These are phyloP conservation scores for Melanostoma scalare DNA, from an alignment of 2,888 invertebrate species.

Conservation along the genomic window DNA sequence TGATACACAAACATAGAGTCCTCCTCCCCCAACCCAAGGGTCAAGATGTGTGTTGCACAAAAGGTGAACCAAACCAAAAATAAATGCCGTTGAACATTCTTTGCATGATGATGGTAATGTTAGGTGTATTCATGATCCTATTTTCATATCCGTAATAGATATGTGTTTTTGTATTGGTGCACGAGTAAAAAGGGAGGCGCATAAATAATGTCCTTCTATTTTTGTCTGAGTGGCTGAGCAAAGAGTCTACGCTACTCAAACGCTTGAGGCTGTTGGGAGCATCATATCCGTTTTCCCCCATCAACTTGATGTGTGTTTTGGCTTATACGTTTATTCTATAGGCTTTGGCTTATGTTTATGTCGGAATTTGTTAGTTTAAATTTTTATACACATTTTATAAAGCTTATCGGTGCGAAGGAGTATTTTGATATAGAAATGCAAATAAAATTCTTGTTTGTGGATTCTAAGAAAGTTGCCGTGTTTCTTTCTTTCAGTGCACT, in stretches of 20 bases:
- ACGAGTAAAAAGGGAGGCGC: slow-evolving; percentile 40
- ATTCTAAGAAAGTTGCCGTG: too few relatives aligned
- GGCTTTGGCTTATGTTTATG: too few relatives aligned
- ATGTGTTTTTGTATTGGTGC: slow-evolving; percentile 35
- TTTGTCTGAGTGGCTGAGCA: slow-evolving; percentile 61
- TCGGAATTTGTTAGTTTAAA: too few relatives aligned
- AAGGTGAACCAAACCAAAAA: slow-evolving; percentile 62
- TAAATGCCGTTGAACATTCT: slow-evolving; percentile 30
- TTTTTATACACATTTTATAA: too few relatives aligned
- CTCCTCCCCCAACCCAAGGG: slow-evolving; percentile 45
- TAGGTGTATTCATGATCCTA: slow-evolving; percentile 34
- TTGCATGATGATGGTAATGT: slow-evolving; percentile 18
- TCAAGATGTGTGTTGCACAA: slow-evolving; percentile 61
- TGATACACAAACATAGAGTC: not conserved
- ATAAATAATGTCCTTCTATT: slow-evolving; percentile 64
- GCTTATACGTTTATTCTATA: not conserved
- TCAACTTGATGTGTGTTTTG: slow-evolving; percentile 7
- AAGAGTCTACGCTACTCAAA: slow-evolving; percentile 51
- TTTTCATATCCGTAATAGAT: slow-evolving; percentile 23
- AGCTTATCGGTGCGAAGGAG: too few relatives aligned
- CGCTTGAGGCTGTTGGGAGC: slow-evolving; percentile 42
- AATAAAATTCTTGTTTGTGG: too few relatives aligned
- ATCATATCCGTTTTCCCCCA: slow-evolving; percentile 10
- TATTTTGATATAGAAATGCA: too few relatives aligned
- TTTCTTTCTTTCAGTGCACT: too few relatives aligned